These are phyloP conservation scores for Euplexia lucipara DNA, from an alignment of 2,888 invertebrate genomes.

Conservation along the genomic window DNA sequence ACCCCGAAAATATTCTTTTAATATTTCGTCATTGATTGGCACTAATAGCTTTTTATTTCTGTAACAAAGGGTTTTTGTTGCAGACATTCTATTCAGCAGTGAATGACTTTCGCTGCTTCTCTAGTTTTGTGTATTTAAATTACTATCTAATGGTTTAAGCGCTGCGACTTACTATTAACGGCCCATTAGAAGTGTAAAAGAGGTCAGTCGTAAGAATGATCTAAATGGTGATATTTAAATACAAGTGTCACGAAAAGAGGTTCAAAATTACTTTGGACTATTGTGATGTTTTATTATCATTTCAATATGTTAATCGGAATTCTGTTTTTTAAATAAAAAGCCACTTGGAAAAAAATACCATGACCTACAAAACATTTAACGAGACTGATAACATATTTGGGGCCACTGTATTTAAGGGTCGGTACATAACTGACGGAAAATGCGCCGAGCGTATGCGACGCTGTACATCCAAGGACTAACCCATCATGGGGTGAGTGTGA, in stretches of 20 bases:
- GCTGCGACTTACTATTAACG: constrained; percentile 4
- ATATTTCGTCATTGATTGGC: constrained; percentile 9
- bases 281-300: not conserved
- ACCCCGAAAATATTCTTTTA: constrained; percentile 1
- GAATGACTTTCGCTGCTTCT: constrained; percentile 33
- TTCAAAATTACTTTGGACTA: not conserved
- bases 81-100: constrained; percentile 8
- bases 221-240: not conserved
- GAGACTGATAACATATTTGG: constrained; percentile 34
- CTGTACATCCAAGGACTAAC: no score
- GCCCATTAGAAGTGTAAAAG: constrained; percentile 1
- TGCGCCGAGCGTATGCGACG: no score
- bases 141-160: constrained; percentile 3
- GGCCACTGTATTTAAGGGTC: no score
- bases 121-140: constrained; percentile 12
- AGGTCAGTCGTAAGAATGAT: not conserved
- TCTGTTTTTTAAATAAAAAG: no score
- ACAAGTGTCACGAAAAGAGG: not conserved
- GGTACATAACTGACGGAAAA: no score
- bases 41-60: constrained; percentile 9
- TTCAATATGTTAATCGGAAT: not conserved
- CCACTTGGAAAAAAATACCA: no score
- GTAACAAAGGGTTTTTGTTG: constrained; percentile 37
- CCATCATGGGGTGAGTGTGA: no score
- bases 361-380: not conserved